Evolutionary conservation across 2,888 invertebrate genomes (phyloP).

Genomic region (Drosophila putrida): DNA sequence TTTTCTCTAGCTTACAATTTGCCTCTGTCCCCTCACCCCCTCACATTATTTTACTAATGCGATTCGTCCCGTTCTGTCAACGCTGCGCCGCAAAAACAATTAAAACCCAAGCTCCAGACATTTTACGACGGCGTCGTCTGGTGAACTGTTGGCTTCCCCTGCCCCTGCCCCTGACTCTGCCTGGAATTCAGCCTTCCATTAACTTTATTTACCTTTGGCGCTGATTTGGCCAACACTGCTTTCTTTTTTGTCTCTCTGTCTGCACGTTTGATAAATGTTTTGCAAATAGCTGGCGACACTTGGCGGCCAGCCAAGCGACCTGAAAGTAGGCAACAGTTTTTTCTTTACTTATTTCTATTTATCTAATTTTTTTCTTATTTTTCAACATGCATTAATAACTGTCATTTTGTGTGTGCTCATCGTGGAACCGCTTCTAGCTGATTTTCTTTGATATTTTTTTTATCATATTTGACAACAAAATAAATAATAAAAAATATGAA

Average conservation of each 20-base stretch:
- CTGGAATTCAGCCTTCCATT: constrained; percentile 35
- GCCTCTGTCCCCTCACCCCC: not conserved
- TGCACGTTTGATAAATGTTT: constrained; percentile 69
- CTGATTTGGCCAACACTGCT: constrained; percentile 61
- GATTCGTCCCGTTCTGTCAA: constrained; percentile 49
- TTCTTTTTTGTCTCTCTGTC: constrained; percentile 37
- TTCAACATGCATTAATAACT: constrained; percentile 69
- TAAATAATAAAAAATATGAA: constrained; percentile 27
- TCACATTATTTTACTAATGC: constrained; percentile 1
- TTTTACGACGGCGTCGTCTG: constrained; percentile 54
- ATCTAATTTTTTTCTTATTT: constrained; percentile 3
- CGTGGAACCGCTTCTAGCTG: constrained; percentile 30
- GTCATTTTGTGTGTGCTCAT: constrained; percentile 56
- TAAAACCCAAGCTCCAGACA: constrained; percentile 66
- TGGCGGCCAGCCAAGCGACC: constrained; percentile 66
- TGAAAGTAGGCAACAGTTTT: constrained; percentile 61
- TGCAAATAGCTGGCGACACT: constrained; percentile 73
- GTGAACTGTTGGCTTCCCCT: constrained; percentile 3
- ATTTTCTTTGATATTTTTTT: constrained; percentile 54
- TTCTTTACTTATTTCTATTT: constrained; percentile 28
- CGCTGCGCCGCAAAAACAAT: constrained; percentile 66
- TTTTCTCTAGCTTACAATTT: constrained; percentile 20
- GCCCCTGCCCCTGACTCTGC: not conserved
- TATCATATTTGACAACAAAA: constrained; percentile 11
- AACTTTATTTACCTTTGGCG: constrained; percentile 67